These are phyloP conservation scores for Hypomecis atomaria DNA, from an alignment of 2,888 invertebrate species.

Conservation along the genomic window DNA sequence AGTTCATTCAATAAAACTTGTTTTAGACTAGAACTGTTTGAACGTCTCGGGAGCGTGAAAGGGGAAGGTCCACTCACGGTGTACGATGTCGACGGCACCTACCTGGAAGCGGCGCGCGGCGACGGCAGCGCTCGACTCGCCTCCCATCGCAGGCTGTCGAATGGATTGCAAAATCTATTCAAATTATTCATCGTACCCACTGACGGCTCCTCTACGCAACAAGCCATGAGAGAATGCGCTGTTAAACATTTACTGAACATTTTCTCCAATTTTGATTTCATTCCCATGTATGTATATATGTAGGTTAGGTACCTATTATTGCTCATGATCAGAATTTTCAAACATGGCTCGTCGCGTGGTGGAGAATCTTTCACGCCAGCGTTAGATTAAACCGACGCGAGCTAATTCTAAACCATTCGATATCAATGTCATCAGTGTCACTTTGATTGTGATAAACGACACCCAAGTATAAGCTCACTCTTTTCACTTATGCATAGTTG, in stretches of 20 bases:
- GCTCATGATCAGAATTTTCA: not conserved
- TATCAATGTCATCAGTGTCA: not conserved
- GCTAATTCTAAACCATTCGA: not conserved
- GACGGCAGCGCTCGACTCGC: slow-evolving; percentile 10
- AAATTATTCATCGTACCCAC: slow-evolving; percentile 46
- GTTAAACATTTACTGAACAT: not conserved
- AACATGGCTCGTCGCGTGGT: slow-evolving; percentile 13
- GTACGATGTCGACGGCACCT: slow-evolving; percentile 26
- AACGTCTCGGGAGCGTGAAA: not conserved
- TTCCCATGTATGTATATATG: too few relatives aligned
- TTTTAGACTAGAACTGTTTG: not conserved
- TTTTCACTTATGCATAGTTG: too few relatives aligned
- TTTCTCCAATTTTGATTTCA: not conserved
- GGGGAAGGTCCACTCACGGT: slow-evolving; percentile 17
- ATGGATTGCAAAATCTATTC: slow-evolving; percentile 57
- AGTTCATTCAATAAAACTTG: too few relatives aligned
- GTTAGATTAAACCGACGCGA: not conserved
- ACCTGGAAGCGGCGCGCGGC: slow-evolving; percentile 32
- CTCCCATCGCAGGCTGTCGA: slow-evolving; percentile 55
- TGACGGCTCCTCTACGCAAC: slow-evolving; percentile 11
- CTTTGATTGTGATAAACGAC: not conserved
- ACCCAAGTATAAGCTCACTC: not conserved
- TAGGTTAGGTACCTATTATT: too few relatives aligned
- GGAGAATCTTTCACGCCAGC: slow-evolving; percentile 21
- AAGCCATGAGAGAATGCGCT: slow-evolving; percentile 1